Evolutionary conservation across 2,113 vertebrate species (phyloP).

Genomic region (Gavia stellata): DNA sequence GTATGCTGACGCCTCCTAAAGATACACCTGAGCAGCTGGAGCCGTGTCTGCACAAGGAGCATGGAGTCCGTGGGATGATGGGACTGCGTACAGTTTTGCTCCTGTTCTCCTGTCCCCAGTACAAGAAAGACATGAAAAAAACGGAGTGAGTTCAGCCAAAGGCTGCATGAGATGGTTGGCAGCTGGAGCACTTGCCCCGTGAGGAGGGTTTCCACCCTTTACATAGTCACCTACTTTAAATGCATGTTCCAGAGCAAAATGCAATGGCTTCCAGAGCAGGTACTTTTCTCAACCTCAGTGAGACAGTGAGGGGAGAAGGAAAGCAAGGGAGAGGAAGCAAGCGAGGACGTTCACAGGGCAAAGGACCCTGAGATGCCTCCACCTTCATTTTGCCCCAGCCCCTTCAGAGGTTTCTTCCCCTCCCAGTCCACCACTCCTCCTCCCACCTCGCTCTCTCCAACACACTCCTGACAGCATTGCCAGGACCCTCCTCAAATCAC

Average conservation of each 20-base stretch:
- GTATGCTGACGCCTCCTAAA: background rate
- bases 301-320: background rate
- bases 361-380: background rate
- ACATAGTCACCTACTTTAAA: background rate
- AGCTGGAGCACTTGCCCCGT: background rate
- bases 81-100: background rate
- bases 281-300: background rate
- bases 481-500: background rate
- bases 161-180: rapidly evolving
- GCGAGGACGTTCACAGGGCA: background rate
- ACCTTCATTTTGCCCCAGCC: background rate
- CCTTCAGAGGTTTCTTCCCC: background rate
- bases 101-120: background rate
- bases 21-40: background rate
- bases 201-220: background rate
- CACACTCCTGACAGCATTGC: background rate
- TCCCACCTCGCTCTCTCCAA: background rate
- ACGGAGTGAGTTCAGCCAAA: background rate
- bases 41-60: background rate
- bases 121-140: background rate
- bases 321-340: background rate
- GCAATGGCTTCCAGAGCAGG: background rate
- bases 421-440: background rate
- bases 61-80: background rate
- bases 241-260: background rate